Evolutionary conservation across 1,140 invertebrate species (phyloP), one percentile per base, ranked within the genome.

Genomic region (Philopotamus ludificatus): DNA sequence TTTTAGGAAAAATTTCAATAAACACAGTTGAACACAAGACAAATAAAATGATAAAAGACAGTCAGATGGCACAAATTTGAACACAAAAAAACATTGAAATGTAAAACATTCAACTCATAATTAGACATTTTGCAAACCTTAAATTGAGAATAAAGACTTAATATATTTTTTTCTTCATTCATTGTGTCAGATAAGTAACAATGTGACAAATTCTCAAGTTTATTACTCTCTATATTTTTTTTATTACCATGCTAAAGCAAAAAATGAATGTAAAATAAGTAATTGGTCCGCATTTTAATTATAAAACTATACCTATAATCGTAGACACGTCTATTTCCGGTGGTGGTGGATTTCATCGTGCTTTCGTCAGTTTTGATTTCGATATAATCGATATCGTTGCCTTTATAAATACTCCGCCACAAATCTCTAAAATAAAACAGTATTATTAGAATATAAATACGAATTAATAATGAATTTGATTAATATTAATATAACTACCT

Each of bases 401-500:
- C 96, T 71, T 84, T 85, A 76, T 99, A 98, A 45, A 97, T 93
- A 60, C 87, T 84, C 54, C 87, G 82, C 97, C 96, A 99, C 68
- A 97, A 82, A 71, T 94, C 88, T 61, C 86, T 81, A 68, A 57
- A 74, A 73, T 47, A 68, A 20, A 7, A 34, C 21, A 55, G 10
- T 15, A 55, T 26, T 23, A 25, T 55, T 41, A 44, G 9, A 41
- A 21, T n/a, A n/a, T n/a, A n/a, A n/a, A n/a, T 3, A 41, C 15
- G 16, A 42, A 2, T 57, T 18, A 18, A 55, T 20, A 28, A 12
- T 23, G 15, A 42, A 21, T 41, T 34, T 34, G 15, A 16, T 3
- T 20, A 57, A n/a, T 7, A 18, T 3, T 12, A 20, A 9, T 41
- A 15, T 1, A 16, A 49, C 2, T 72, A 80, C 78, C 78, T 83